Evolutionary conservation across 2,797 vertebrate genomes (phyloP).

Genomic region (Eutrigla gurnardus): DNA sequence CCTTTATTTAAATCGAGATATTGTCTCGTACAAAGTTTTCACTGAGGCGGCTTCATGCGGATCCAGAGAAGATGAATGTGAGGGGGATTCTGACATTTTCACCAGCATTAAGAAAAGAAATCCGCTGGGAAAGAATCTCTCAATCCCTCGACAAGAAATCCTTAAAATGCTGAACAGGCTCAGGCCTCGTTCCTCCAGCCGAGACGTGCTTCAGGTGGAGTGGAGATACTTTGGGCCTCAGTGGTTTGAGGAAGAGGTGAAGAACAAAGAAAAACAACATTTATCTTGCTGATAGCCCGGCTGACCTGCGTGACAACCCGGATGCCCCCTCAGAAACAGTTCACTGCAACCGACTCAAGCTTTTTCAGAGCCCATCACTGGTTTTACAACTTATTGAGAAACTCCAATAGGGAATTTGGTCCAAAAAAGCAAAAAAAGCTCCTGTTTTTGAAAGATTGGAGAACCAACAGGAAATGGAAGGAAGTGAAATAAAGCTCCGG

Average conservation of each 20-base stretch:
- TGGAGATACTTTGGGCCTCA: conserved; percentile 59
- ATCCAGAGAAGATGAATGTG: too few species aligned
- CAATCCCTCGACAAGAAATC: conserved; percentile 40
- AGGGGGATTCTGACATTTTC: too few species aligned
- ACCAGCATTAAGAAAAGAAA: too few species aligned
- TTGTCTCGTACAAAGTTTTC: too few species aligned
- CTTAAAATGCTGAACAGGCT: conserved; percentile 30
- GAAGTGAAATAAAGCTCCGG: neutral
- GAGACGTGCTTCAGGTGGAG: conserved; percentile 55
- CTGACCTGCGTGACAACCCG: conserved; percentile 25
- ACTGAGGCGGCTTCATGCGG: too few species aligned
- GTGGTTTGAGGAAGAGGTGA: conserved; percentile 57
- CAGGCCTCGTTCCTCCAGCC: conserved; percentile 28
- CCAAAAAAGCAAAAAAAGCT: neutral
- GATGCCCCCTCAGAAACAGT: conserved; percentile 43
- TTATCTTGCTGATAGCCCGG: conserved; percentile 60
- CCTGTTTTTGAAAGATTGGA: neutral
- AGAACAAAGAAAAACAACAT: conserved; percentile 63
- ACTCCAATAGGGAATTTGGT: neutral
- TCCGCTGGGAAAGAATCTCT: neutral
- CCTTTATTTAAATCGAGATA: too few species aligned
- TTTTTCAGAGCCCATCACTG: conserved; percentile 4
- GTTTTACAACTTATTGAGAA: conserved; percentile 9
- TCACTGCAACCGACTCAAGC: conserved; percentile 12
- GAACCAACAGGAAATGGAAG: neutral